Evolutionary conservation across 2,888 invertebrate genomes (phyloP).

Genomic region (Xanthorhoe spadicearia): DNA sequence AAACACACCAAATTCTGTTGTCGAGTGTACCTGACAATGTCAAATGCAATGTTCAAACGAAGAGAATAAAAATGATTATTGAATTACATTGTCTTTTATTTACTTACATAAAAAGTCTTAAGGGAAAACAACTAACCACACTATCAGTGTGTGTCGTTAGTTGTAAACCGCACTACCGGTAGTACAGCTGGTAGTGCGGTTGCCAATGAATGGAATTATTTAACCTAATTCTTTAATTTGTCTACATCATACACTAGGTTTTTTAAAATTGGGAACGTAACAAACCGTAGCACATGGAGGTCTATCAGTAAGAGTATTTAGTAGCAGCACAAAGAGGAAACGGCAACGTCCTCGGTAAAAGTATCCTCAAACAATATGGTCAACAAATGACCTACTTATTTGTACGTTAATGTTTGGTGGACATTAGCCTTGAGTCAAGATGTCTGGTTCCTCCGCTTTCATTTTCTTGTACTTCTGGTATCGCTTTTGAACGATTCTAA

Average conservation of each 20-base stretch:
- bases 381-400: background rate
- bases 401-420: background rate
- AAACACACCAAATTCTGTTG: constrained; percentile 59
- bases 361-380: background rate
- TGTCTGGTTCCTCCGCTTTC: constrained; percentile 42
- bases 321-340: too few species aligned
- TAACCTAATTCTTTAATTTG: too few species aligned
- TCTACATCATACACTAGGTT: too few species aligned
- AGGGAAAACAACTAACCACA: too few species aligned
- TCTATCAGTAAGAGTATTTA: too few species aligned
- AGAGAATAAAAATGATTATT: constrained; percentile 67
- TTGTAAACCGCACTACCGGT: too few species aligned
- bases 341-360: too few species aligned
- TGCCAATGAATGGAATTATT: too few species aligned
- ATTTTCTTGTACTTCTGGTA: constrained; percentile 58
- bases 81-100: constrained; percentile 46
- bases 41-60: constrained; percentile 73
- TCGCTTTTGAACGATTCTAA: constrained; percentile 63
- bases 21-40: constrained; percentile 72
- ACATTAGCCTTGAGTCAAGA: constrained; percentile 29
- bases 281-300: background rate
- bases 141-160: too few species aligned
- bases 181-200: too few species aligned
- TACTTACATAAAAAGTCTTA: background rate
- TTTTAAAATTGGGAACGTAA: background rate